Percentiles rank a stretch among this genome's conserved stretches.
These are phyloP conservation scores for Exocentrus adspersus DNA, from an alignment of 2,888 invertebrate genomes.

Conservation along the genomic window DNA sequence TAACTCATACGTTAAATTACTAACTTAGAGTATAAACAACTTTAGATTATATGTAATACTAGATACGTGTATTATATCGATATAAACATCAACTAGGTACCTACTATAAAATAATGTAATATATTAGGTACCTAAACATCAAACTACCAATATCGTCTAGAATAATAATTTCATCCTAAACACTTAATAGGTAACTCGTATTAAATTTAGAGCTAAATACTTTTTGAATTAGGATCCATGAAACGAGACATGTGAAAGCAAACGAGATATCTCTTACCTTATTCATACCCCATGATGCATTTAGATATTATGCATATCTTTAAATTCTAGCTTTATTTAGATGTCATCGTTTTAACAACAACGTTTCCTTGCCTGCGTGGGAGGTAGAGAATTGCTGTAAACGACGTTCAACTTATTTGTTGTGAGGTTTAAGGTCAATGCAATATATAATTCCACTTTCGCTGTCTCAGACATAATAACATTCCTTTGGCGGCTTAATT, in stretches of 20 bases:
- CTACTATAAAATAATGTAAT: neutral
- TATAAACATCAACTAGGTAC: neutral
- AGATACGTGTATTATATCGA: neutral
- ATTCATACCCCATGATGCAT: too few relatives aligned
- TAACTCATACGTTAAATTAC: neutral
- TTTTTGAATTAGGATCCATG: too few relatives aligned
- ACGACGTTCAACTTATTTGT: conserved; percentile 14
- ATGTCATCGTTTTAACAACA: conserved; percentile 6
- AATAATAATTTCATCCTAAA: too few relatives aligned
- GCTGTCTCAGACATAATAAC: conserved; percentile 13
- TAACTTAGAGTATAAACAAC: neutral
- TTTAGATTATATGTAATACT: neutral
- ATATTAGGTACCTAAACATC: conserved; percentile 10
- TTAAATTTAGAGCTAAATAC: too few relatives aligned
- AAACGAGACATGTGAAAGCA: too few relatives aligned
- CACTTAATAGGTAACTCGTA: too few relatives aligned
- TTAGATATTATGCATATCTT: too few relatives aligned
- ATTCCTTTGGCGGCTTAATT: conserved; percentile 20
- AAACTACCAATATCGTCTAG: too few relatives aligned
- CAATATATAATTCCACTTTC: conserved; percentile 24
- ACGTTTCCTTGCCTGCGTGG: conserved; percentile 12
- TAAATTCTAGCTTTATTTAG: neutral
- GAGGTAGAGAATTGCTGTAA: conserved; percentile 20
- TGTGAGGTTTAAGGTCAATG: conserved; percentile 25
- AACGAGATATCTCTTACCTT: too few relatives aligned